A percentile compares a stretch with the other conserved stretches of the same genome.
phyloP scores from a whole-genome alignment of 2,797 vertebrate species.

The Melopsittacus undulatus region DNA sequence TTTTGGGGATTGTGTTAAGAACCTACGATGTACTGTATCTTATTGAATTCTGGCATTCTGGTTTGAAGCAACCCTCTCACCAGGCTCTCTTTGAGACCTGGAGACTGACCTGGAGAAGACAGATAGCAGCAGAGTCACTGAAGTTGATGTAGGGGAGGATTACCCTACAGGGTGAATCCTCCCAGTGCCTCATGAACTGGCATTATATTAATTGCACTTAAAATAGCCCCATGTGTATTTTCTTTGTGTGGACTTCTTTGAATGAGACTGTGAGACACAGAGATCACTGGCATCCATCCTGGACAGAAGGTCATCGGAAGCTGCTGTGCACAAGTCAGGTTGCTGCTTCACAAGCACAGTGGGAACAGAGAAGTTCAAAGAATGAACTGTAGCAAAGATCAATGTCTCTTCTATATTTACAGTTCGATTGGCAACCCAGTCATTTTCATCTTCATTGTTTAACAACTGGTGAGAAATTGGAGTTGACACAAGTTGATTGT shows the following conservation, averaged over 20 bases:
- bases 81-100: not conserved
- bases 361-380: not conserved
- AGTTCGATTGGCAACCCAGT: not conserved
- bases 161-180: not conserved
- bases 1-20: not conserved
- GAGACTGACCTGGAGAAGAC: not conserved
- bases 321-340: not conserved
- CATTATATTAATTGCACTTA: not conserved
- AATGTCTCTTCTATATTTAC: not conserved
- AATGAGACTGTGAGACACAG: rapidly evolving
- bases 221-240: not conserved
- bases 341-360: not conserved
- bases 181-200: not conserved
- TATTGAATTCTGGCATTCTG: not conserved
- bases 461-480: not conserved
- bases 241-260: not conserved
- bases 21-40: not conserved
- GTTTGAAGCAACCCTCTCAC: not conserved
- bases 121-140: rapidly evolving
- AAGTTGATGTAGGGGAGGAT: not conserved
- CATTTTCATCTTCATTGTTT: not conserved
- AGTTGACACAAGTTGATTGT: not conserved
- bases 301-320: not conserved
- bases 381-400: not conserved
- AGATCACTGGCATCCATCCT: not conserved